phyloP scores from a whole-genome alignment of 2,113 vertebrate genomes.

The Poeciliopsis prolifica region DNA sequence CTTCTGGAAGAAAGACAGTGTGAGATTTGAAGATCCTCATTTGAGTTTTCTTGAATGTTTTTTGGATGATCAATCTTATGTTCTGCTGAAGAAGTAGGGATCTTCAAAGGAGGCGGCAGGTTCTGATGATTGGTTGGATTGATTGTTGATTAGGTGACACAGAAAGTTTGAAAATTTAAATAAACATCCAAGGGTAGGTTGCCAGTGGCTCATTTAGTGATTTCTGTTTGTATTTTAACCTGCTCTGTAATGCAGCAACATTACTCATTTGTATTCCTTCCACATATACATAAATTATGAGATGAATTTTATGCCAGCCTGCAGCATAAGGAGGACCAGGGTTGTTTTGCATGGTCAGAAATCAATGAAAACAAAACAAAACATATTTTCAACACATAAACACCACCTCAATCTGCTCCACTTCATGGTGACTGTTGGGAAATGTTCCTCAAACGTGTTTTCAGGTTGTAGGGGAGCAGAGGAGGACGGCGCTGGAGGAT shows the following conservation, averaged over 20 bases:
- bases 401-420: background rate
- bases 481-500: background rate
- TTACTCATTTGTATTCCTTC: conserved; percentile 5
- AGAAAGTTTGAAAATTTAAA: no score
- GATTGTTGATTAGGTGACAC: no score
- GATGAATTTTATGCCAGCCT: conserved; percentile 5
- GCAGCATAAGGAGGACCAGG: conserved; percentile 3
- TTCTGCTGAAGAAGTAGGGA: no score
- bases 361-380: background rate
- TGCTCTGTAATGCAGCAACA: background rate
- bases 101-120: no score
- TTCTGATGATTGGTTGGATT: no score
- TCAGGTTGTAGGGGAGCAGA: conserved; percentile 4
- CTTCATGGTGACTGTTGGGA: background rate
- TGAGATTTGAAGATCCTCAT: no score
- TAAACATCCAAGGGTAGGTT: no score
- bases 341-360: background rate
- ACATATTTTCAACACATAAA: background rate
- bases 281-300: conserved; percentile 11
- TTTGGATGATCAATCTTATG: no score
- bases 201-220: background rate
- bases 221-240: conserved; percentile 8
- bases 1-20: no score
- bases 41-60: no score
- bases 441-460: conserved; percentile 32